Evolutionary conservation across 2,888 invertebrate species (phyloP), one percentile per base, ranked within the genome.

Genomic region (Plusia festucae): DNA sequence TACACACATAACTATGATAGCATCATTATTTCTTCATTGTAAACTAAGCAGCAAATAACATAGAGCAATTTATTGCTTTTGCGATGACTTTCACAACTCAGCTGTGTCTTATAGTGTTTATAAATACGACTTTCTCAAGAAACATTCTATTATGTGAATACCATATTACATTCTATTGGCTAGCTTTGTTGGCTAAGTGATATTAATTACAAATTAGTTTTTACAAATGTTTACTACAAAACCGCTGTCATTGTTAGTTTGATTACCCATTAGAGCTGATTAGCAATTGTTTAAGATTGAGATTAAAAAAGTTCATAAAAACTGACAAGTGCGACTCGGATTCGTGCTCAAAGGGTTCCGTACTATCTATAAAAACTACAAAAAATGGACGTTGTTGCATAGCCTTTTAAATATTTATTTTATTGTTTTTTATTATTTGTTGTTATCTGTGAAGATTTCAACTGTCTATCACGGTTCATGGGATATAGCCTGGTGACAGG

Each of bases 111-210:
- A 64, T 59, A 65, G 69, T 81, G 73, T 76, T 71, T 81, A 70
- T 71, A 73, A 81, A 79, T 70, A 75, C 79, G 68, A 82, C 79
- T 79, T 79, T 79, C 79, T 68, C 82, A 70, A 79, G 69, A 76
- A 65, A 65, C 73, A 69, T 72, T 78, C 73, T 65, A 81, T 76
- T 67, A 71, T 79, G 70, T 63, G 68, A 70, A 70, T 65, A 66
- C 67, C 57, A 64, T 62, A 67, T 64, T 63, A 52, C 66, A 65
- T 66, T 57, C 27, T 60, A 49, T 53, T 18, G 20, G 46, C n/a
- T 40, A 58, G 22, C 63, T 44, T 71, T 62, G 68, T 53, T 52
- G 55, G 67, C 49, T 44, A 51, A 53, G 18, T 27, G 56, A 56
- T 53, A 49, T 61, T 61, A 52, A 24, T 53, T 52, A 24, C 18